Base-by-base conservation (phyloP, 2,888 invertebrate genomes). In the Orthosia gothica region DNA sequence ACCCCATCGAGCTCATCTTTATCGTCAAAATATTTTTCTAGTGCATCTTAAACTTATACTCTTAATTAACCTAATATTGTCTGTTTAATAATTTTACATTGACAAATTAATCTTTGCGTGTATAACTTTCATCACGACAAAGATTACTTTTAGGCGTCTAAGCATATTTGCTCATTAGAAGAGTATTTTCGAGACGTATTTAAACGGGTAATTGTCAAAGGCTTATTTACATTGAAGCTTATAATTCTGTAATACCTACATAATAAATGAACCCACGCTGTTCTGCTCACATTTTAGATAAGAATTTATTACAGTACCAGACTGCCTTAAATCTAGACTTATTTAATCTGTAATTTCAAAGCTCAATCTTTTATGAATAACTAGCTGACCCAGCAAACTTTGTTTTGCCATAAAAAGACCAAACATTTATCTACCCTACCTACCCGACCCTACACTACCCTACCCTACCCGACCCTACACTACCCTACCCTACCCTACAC, bases 161-260 rank as follows among this genome's bases (percentile, higher is more conserved):
- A 59, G 55, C 66, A 82, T 70, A 82, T 70, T 67, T 74, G 47
- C 69, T 74, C 65, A 68, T 77, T 65, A 65, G 18, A 18, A 54
- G 72, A 47, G 47, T 69, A 71, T 65, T 65, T 69, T 59, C 62
- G 65, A 61, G 67, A 63, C 49, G 54, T 73, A 70, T 82, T 72
- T 55, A 63, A 58, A 71, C 58, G 54, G 13, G 59, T 78, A 58
- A 81, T 82, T 70, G 45, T 58, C 81, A 80, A 80, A 81, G 72
- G 68, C 15, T 57, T 71, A 64, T 73, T 76, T 50, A 77, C 54
- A 72, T 72, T 13, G 32, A 26, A 58, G 70, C 65, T 54, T 63
- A 58, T 54, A 45, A 69, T 62, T 58, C n/a, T 66, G 59, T 64
- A 50, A 69, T 54, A 58, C 15, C 9, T 26, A 50, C 23, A 50